A percentile compares a stretch with the other conserved stretches of the same genome.
phyloP scores from a whole-genome alignment of 2,797 vertebrate species.

The Stomatorhinus walkeri region DNA sequence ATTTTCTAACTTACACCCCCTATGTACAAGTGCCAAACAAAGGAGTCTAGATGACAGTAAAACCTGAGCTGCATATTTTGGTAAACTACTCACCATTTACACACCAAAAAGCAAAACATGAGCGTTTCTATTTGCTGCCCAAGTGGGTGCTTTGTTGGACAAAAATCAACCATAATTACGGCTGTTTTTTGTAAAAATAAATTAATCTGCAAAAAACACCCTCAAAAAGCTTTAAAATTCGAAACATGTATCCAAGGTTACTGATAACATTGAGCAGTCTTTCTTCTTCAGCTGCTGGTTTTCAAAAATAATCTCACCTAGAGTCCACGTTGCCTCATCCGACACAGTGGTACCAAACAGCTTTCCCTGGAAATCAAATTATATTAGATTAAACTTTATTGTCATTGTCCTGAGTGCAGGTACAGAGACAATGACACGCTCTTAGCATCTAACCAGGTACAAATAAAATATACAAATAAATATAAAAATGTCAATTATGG shows the following conservation, averaged over 20 bases:
- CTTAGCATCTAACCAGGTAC: background rate
- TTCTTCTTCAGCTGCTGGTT: background rate
- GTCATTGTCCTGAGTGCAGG: background rate
- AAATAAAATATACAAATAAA: background rate
- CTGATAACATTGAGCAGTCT: background rate
- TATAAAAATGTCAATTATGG: background rate
- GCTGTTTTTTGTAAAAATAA: background rate
- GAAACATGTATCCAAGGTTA: background rate
- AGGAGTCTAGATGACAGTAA: background rate
- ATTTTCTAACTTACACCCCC: background rate
- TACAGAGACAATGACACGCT: background rate
- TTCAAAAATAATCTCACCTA: slow-evolving; percentile 62
- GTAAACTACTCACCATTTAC: background rate
- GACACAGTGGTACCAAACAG: slow-evolving; percentile 80
- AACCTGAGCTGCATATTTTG: background rate
- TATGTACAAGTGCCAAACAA: background rate
- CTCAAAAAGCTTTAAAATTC: background rate
- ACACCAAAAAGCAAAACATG: background rate
- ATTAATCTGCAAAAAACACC: background rate
- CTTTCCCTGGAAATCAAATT: slow-evolving; percentile 67
- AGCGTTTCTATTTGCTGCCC: background rate
- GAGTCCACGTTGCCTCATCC: slow-evolving; percentile 91
- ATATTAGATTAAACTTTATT: background rate
- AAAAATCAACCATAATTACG: background rate
- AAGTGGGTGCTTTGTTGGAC: background rate